A percentile compares a stretch with the other conserved stretches of the same genome.
Evolutionary conservation across 35 echinoderm and acorn worm species (phyloP).

Genomic region (Eucidaris tribuloides): DNA sequence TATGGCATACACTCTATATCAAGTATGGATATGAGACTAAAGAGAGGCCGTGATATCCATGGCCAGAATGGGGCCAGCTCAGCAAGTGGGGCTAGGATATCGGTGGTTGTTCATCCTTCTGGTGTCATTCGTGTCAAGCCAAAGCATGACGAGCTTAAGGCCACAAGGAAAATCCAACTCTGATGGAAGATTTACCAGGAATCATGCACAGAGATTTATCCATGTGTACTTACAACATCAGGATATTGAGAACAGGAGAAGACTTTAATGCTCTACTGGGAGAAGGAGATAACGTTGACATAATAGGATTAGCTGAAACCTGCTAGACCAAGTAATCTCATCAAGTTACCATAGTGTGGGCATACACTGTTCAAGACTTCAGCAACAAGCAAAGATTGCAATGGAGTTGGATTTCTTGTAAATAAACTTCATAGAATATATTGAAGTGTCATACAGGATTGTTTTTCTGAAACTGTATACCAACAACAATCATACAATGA

Average conservation of each 20-base stretch:
- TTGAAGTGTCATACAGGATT: too few relatives aligned
- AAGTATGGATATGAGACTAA: not conserved
- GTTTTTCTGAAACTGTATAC: too few relatives aligned
- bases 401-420: too few relatives aligned
- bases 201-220: not conserved
- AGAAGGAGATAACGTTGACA: too few relatives aligned
- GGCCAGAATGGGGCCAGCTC: conserved; percentile 1
- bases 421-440: too few relatives aligned
- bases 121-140: not conserved
- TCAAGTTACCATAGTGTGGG: too few relatives aligned
- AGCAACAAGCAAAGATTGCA: too few relatives aligned
- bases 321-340: too few relatives aligned
- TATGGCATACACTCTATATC: too few relatives aligned
- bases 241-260: not conserved
- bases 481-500: too few relatives aligned
- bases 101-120: not conserved
- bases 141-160: not conserved
- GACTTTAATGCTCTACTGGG: not conserved
- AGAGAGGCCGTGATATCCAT: conserved; percentile 11
- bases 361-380: too few relatives aligned
- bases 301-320: too few relatives aligned
- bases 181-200: not conserved
- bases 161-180: not conserved
- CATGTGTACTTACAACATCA: not conserved
- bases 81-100: not conserved